Base-by-base conservation (phyloP, 2,113 vertebrate species). In the Erythrolamprus reginae region DNA sequence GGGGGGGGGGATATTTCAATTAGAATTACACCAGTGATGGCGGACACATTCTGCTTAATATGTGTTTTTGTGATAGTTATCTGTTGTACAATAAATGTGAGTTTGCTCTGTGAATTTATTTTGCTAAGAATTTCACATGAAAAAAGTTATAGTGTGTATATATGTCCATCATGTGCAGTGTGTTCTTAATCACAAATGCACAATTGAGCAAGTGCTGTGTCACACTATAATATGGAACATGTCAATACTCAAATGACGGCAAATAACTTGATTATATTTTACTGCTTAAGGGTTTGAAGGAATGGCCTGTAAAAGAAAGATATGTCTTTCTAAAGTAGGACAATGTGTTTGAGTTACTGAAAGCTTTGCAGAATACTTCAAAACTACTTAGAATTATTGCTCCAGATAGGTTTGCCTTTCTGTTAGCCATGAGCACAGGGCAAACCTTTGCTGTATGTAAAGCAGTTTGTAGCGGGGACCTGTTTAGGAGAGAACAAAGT, bases 361-460 rank as follows among this genome's bases (percentile, higher is more conserved):
- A 90, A 58, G n/a, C 83, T 88, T 53, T 83, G 86, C 42, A 12
- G 52, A 91, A 0, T 94, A 38, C 56, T 90, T 92, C 85, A 89
- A 93, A 95, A 92, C 93, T 84, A 70, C 85, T 94, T 51, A 55
- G 86, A 91, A 92, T 58, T 86, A 90, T 50, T 93, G 85, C 88
- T 88, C 0, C 56, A 51, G 48, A 90, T 84, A n/a, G 90, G 8
- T 77, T 17, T 17, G 2, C 91, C 48, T 48, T 3, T 24, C 92
- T 70, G 4, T 77, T 23, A 84, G 82, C 90, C 5, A 55, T 24
- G 51, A 52, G 19, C 17, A 48, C 50, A 52, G 38, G 53, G 19
- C 50, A 89, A 65, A 33, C 77, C 89, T 84, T 65, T 88, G 82
- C 45, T 88, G 88, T 56, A 47, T 93, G 89, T 77, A 93, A 88